Base-by-base conservation (phyloP, 2,888 invertebrate genomes). In the Tanytarsus gracilentus region DNA sequence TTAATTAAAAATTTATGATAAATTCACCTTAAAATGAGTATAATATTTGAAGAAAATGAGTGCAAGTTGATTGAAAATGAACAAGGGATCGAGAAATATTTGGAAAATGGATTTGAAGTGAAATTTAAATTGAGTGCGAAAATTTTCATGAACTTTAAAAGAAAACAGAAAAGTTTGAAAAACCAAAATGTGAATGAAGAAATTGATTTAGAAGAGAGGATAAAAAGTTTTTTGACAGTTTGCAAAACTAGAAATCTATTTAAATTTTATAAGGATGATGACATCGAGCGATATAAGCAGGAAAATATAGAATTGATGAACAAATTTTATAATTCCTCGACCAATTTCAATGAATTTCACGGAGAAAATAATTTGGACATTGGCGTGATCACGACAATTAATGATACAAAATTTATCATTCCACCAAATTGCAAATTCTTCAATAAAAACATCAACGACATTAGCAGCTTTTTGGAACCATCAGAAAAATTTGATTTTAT, bases 401-500 rank as follows among this genome's bases (percentile, higher is more conserved):
- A 75, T 33, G 67, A 72, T 21, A 71, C 77, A 14, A 67, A 70
- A 60, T 86, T 79, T 72, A 69, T 89, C 18, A 79, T 90, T 66
- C 91, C 90, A 21, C 70, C 77, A 61, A 75, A 78, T 48, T 82
- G 81, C 64, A 75, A 72, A 71, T 90, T 85, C 72, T 84, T 74
- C 68, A 84, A 84, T 65, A 83, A 83, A 69, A 78, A 83, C 66
- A 77, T 87, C 64, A 75, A 75, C 16, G 75, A 82, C 64, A 77
- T 86, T 0, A 70, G 72, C n/a, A 70, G 77, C 51, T 75, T 79
- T 65, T 73, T 81, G 49, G 66, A 72, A 23, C 66, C 72, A 25
- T 69, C 81, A 39, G 61, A 67, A 21, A 76, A 76, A 62, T 96
- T 80, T 77, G 88, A 95, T 71, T 76, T 94, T 58, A 79, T 98